A percentile compares a stretch with the other conserved stretches of the same genome.
phyloP scores from a whole-genome alignment of 2,113 vertebrate species.

The Vidua macroura region DNA sequence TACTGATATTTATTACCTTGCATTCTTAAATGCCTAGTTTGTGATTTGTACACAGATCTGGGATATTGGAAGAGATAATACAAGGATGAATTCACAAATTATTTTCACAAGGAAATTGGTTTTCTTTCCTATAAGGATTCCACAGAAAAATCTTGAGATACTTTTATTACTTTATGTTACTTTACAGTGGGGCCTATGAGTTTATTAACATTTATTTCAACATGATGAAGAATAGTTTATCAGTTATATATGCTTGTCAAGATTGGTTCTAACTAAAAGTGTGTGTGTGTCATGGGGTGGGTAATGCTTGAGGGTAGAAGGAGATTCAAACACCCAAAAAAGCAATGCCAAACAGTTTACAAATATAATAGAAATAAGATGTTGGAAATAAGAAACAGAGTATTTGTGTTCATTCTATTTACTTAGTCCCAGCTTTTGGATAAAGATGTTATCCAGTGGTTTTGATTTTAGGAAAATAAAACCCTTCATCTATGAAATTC shows the following conservation, averaged over 20 bases:
- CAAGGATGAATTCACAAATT: neutral
- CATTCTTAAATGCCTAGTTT: neutral
- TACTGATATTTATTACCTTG: neutral
- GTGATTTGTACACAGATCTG: neutral
- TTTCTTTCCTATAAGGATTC: neutral
- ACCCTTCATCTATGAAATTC: neutral
- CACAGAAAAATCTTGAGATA: neutral
- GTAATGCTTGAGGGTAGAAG: neutral
- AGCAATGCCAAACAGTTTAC: neutral
- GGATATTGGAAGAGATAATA: neutral
- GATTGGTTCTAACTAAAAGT: neutral
- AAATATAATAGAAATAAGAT: neutral
- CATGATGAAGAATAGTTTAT: neutral
- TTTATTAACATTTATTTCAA: neutral
- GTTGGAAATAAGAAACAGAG: neutral
- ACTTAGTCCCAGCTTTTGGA: neutral
- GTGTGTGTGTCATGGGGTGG: neutral
- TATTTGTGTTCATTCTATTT: neutral
- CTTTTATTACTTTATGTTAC: neutral
- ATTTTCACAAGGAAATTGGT: neutral
- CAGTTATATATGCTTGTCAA: neutral
- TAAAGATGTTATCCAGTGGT: neutral
- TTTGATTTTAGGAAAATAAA: neutral
- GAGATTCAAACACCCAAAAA: neutral
- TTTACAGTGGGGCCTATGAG: neutral